phyloP scores from a whole-genome alignment of 2,888 invertebrate genomes.

The Standfussiana lucernea region DNA sequence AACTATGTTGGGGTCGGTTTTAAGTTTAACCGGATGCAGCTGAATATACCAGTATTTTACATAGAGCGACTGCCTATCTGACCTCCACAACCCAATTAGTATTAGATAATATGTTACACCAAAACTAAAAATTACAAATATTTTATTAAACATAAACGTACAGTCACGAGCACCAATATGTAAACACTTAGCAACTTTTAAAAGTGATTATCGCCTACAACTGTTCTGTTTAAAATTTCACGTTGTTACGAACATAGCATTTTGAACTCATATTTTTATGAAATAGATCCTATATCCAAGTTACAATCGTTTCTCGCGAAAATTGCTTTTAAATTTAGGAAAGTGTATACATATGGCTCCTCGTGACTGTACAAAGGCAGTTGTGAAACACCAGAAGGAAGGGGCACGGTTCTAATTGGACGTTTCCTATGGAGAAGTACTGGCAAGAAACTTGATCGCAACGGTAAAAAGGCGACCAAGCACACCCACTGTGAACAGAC shows the following conservation, averaged over 20 bases:
- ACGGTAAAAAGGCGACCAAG: neutral
- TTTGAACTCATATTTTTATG: too few species aligned
- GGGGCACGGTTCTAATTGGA: neutral
- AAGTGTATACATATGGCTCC: too few species aligned
- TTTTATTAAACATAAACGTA: neutral
- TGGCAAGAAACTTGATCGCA: neutral
- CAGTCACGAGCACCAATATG: too few species aligned
- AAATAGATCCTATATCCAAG: too few species aligned
- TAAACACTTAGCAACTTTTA: too few species aligned
- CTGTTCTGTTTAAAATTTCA: too few species aligned
- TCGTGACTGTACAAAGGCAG: too few species aligned
- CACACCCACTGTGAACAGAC: neutral
- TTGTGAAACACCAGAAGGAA: neutral
- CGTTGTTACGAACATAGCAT: too few species aligned
- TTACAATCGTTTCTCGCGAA: too few species aligned
- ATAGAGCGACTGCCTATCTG: neutral
- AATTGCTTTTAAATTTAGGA: too few species aligned
- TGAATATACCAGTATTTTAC: neutral
- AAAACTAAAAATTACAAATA: neutral
- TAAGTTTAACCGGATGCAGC: neutral
- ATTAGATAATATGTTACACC: neutral
- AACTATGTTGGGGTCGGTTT: neutral
- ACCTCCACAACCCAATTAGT: neutral
- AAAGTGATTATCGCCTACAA: too few species aligned
- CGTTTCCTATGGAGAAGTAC: neutral